These are phyloP conservation scores for Drosophila barbarae DNA, from an alignment of 2,888 invertebrate species.

Conservation along the genomic window DNA sequence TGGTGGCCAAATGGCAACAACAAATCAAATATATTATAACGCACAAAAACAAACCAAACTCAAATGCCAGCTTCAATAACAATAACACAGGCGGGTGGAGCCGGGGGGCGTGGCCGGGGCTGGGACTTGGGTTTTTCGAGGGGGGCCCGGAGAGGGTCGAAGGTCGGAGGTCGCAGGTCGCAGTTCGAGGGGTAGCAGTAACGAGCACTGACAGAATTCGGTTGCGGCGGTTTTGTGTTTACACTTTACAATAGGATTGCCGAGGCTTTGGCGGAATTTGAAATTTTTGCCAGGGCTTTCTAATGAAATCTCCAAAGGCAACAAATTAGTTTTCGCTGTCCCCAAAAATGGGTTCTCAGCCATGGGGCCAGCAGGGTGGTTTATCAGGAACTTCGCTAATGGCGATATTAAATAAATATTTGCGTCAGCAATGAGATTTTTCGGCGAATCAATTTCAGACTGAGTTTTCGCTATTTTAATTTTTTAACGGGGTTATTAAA, in stretches of 20 bases:
- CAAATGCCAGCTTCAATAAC: slow-evolving; percentile 67
- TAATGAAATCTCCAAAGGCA: slow-evolving; percentile 48
- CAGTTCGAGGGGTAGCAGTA: slow-evolving; percentile 25
- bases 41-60: slow-evolving; percentile 70
- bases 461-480: background rate
- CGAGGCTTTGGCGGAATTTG: slow-evolving; percentile 45
- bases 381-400: slow-evolving; percentile 19
- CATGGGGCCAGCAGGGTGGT: slow-evolving; percentile 7
- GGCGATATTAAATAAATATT: slow-evolving; percentile 36
- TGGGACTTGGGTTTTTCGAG: background rate
- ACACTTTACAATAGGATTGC: slow-evolving; percentile 66
- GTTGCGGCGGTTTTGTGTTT: slow-evolving; percentile 74
- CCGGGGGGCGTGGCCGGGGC: slow-evolving; percentile 16
- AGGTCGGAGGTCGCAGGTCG: slow-evolving; percentile 10
- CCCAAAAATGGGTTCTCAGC: slow-evolving; percentile 30
- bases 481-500: background rate
- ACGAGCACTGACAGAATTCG: slow-evolving; percentile 53
- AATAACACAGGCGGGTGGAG: slow-evolving; percentile 46
- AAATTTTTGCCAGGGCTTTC: slow-evolving; percentile 39
- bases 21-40: slow-evolving; percentile 75
- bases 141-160: background rate
- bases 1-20: slow-evolving; percentile 49
- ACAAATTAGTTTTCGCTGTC: slow-evolving; percentile 45
- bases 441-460: background rate
- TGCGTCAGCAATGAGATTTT: background rate